Evolutionary conservation across 2,888 invertebrate species (phyloP).

Genomic region (Carterocephalus palaemon): DNA sequence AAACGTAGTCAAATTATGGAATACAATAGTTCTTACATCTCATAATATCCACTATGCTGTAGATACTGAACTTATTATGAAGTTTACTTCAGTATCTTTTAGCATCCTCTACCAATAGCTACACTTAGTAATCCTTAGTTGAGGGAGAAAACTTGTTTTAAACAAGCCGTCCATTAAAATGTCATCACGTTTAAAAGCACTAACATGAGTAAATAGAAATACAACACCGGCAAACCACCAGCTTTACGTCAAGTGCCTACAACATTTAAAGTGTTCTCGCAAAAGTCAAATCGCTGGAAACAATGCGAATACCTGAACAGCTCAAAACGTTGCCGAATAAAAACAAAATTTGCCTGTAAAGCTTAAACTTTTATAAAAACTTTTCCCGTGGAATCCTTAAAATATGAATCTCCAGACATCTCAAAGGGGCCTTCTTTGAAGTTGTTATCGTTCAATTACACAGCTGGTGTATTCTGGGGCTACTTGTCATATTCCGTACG

Average conservation of each 20-base stretch:
- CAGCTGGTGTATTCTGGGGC: conserved; percentile 13
- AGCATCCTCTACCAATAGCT: too few relatives aligned
- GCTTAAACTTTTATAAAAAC: conserved; percentile 13
- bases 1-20: too few relatives aligned
- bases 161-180: conserved; percentile 7
- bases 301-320: conserved; percentile 9
- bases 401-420: conserved; percentile 23
- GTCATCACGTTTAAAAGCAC: not conserved
- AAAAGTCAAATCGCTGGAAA: not conserved
- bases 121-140: too few relatives aligned
- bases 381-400: conserved; percentile 18
- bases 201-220: not conserved
- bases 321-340: conserved; percentile 6
- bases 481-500: too few relatives aligned
- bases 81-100: too few relatives aligned
- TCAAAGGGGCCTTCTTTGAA: conserved; percentile 25
- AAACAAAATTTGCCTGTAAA: conserved; percentile 15
- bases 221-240: conserved; percentile 4
- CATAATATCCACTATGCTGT: too few relatives aligned
- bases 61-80: too few relatives aligned
- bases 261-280: conserved; percentile 3
- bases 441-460: conserved; percentile 32
- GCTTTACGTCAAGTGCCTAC: not conserved
- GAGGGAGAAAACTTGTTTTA: too few relatives aligned
- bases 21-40: too few relatives aligned